phyloP scores from a whole-genome alignment of 1,140 invertebrate genomes.

The Macrobrachium nipponense region DNA sequence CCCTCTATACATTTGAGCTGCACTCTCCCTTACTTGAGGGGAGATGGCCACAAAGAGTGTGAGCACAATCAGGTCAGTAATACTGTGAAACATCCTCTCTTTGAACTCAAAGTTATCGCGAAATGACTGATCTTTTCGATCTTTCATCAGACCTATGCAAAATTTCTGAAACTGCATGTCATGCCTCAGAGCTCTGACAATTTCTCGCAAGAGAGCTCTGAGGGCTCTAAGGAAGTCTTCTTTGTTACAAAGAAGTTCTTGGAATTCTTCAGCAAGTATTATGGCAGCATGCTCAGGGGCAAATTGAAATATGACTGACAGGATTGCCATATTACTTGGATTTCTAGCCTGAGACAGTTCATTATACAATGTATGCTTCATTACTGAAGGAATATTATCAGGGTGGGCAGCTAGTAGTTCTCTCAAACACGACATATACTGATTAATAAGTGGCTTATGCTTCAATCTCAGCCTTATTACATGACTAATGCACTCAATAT shows the following conservation, averaged over 20 bases:
- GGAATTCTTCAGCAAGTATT: conserved; percentile 83
- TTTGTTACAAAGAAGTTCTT: conserved; percentile 87
- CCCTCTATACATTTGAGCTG: conserved; percentile 64
- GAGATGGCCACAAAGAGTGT: conserved; percentile 86
- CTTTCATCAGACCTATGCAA: conserved; percentile 78
- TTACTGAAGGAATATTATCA: conserved; percentile 85
- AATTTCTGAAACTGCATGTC: conserved; percentile 82
- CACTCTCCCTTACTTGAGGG: conserved; percentile 81
- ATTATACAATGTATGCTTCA: conserved; percentile 95
- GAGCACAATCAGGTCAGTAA: conserved; percentile 87
- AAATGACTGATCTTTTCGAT: conserved; percentile 72
- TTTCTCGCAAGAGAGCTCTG: conserved; percentile 86
- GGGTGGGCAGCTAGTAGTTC: conserved; percentile 82
- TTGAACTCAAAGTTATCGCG: conserved; percentile 76
- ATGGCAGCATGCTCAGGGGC: conserved; percentile 79
- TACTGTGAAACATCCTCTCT: conserved; percentile 84
- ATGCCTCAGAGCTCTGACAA: conserved; percentile 84
- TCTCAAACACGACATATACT: conserved; percentile 87
- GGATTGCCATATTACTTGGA: conserved; percentile 92
- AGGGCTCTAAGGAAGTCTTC: conserved; percentile 92
- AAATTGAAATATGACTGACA: conserved; percentile 87
- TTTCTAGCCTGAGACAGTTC: conserved; percentile 89
- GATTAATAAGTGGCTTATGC: conserved; percentile 90
- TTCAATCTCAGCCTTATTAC: conserved; percentile 92
- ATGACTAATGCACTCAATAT: conserved; percentile 90